phyloP scores from a whole-genome alignment of 2,888 invertebrate species.

The Callinectes sapidus region DNA sequence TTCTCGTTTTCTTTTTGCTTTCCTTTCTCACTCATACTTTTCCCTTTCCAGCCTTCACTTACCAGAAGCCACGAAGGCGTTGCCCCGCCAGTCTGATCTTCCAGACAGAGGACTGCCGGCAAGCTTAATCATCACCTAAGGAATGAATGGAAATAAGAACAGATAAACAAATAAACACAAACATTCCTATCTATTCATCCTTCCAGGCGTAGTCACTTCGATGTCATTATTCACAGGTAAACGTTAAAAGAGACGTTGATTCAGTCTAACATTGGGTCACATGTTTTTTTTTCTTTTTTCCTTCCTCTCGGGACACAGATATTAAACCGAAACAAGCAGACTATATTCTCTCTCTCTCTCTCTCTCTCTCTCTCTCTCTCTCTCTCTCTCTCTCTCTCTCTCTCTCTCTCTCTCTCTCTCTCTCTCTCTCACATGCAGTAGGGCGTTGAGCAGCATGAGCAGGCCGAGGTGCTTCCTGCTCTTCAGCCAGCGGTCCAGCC shows the following conservation, averaged over 20 bases:
- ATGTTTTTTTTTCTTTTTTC: neutral
- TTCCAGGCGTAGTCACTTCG: no score
- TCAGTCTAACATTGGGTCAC: neutral
- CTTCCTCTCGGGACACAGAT: neutral
- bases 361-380: conserved; percentile 36
- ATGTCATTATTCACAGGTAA: no score
- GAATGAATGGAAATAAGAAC: neutral
- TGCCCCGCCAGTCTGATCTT: neutral
- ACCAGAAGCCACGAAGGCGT: conserved; percentile 25
- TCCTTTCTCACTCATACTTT: neutral
- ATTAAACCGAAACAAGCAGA: no score
- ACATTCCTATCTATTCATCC: no score
- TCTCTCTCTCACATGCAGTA: conserved; percentile 40
- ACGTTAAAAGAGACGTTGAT: neutral
- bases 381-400: conserved; percentile 32
- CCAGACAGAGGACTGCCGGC: neutral
- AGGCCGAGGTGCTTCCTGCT: conserved; percentile 50
- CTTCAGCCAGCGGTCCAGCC: conserved; percentile 55
- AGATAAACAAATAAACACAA: neutral
- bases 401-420: conserved; percentile 12
- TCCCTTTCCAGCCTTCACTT: neutral
- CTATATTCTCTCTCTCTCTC: neutral
- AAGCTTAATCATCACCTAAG: neutral
- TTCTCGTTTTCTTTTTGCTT: neutral
- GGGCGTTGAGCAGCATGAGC: conserved; percentile 40